Evolutionary conservation across 2,888 invertebrate species (phyloP).

Genomic region (Xylota segnis): DNA sequence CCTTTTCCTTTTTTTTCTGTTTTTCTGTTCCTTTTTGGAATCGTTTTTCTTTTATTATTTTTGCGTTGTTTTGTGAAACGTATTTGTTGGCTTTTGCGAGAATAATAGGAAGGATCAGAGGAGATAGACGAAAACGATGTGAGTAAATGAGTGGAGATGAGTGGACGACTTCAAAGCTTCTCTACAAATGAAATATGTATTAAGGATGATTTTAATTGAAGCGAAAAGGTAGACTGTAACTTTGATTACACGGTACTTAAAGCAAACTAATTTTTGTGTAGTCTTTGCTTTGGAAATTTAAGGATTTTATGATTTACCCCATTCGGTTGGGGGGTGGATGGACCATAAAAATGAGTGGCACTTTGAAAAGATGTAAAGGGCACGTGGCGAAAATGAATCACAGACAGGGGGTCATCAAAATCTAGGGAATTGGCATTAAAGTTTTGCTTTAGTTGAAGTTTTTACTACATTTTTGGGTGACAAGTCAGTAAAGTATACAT

Average conservation of each 20-base stretch:
- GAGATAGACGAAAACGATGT: conserved; percentile 25
- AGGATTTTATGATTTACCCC: conserved; percentile 22
- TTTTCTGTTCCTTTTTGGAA: neutral
- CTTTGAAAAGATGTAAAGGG: neutral
- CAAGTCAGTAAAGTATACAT: too few relatives aligned
- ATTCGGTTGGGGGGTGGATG: neutral
- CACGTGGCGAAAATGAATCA: conserved; percentile 20
- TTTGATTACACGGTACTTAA: conserved; percentile 29
- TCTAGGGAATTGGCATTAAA: conserved; percentile 1
- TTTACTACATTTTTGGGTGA: neutral
- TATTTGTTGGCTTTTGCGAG: conserved; percentile 42
- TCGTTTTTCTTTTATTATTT: conserved; percentile 14
- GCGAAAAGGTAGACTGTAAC: conserved; percentile 39
- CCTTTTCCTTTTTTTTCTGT: neutral
- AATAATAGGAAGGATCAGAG: conserved; percentile 35
- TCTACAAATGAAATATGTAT: conserved; percentile 23
- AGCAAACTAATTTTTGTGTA: conserved; percentile 22
- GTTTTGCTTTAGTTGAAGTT: conserved; percentile 10
- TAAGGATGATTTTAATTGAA: conserved; percentile 54
- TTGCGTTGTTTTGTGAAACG: conserved; percentile 15
- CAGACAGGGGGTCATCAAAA: neutral
- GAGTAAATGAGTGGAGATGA: conserved; percentile 9
- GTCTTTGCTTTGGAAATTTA: conserved; percentile 5
- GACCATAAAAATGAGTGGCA: conserved; percentile 1
- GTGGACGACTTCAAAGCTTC: conserved; percentile 27